Base-by-base conservation (phyloP, 1,140 invertebrate genomes). In the Drosophila tropicalis region DNA sequence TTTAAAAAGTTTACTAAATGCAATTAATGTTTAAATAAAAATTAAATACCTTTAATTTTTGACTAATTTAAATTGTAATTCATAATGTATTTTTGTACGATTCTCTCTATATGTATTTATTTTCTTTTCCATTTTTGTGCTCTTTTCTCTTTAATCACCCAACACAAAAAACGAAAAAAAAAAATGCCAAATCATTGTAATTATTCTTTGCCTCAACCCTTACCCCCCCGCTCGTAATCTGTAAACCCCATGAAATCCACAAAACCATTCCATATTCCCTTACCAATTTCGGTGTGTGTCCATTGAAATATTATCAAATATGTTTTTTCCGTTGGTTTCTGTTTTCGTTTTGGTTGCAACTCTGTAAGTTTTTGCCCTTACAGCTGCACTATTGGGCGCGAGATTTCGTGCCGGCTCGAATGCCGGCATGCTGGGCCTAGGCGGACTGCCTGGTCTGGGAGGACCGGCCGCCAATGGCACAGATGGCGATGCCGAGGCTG, bases 381-480 rank as follows among this genome's bases (percentile, higher is more conserved):
- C 91, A 92, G 91, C 91, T 90, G 91, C 91, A 71, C 73, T 92
- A 41, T 51, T 92, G 72, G 91, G 91, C 55, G 91, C 91, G 47
- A 77, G 91, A 79, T 94, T 94, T 92, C 93, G 93, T 93, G 95
- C 94, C 93, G 94, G 94, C 92, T 94, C 94, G 86, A 94, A 94
- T 95, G 95, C 95, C 92, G 94, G 94, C 92, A 94, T 95, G 90
- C 93, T 95, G 91, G 95, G 94, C 79, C 93, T 94, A 90, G 93
- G 94, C 92, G 94, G 94, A 86, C 93, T 95, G 78, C 94, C 95
- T 85, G 94, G 94, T 93, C 93, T 95, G 94, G 94, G 94, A 92
- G 94, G 95, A 92, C 93, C 94, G 93, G 10, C 63, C 5, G 51
- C 68, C 17, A 94, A 57, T 10, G 51, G 68, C 25, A 94, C 57